Evolutionary conservation across 2,888 invertebrate genomes (phyloP).

Genomic region (Melanostoma scalare): DNA sequence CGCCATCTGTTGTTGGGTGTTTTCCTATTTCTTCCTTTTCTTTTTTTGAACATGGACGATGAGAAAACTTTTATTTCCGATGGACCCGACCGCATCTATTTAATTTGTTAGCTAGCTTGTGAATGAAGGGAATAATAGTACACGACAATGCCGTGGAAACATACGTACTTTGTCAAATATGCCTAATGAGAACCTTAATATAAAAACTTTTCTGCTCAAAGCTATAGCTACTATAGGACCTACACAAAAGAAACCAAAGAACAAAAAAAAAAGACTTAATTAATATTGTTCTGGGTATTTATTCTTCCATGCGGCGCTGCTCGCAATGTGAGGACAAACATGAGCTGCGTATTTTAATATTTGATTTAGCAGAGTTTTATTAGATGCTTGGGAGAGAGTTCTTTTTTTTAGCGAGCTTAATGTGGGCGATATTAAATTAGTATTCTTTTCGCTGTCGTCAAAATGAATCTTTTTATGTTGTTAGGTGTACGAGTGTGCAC

Average conservation of each 20-base stretch:
- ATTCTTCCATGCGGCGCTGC: neutral
- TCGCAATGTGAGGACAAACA: constrained; percentile 23
- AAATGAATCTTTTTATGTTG: neutral
- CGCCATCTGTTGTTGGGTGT: constrained; percentile 50
- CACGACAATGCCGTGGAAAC: constrained; percentile 17
- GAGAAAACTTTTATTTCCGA: constrained; percentile 66
- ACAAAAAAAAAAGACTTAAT: constrained; percentile 12
- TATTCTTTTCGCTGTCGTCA: constrained; percentile 17
- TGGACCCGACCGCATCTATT: constrained; percentile 62
- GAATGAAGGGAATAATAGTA: neutral
- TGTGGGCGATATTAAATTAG: constrained; percentile 23
- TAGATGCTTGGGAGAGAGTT: constrained; percentile 15
- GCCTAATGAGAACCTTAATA: constrained; percentile 67
- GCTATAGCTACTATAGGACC: constrained; percentile 1
- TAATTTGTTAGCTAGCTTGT: constrained; percentile 61
- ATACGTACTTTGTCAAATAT: constrained; percentile 44
- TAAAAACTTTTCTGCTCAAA: constrained; percentile 42
- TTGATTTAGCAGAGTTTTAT: constrained; percentile 28
- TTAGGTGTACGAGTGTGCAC: neutral
- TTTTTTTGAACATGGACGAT: constrained; percentile 18
- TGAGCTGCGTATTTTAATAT: constrained; percentile 31
- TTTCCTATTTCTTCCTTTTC: neutral
- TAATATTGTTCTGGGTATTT: constrained; percentile 27
- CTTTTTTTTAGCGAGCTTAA: neutral
- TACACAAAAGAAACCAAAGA: neutral